Percentiles rank a stretch among this genome's conserved stretches.
phyloP scores from a whole-genome alignment of 2,797 vertebrate genomes.

The Lophius americanus region DNA sequence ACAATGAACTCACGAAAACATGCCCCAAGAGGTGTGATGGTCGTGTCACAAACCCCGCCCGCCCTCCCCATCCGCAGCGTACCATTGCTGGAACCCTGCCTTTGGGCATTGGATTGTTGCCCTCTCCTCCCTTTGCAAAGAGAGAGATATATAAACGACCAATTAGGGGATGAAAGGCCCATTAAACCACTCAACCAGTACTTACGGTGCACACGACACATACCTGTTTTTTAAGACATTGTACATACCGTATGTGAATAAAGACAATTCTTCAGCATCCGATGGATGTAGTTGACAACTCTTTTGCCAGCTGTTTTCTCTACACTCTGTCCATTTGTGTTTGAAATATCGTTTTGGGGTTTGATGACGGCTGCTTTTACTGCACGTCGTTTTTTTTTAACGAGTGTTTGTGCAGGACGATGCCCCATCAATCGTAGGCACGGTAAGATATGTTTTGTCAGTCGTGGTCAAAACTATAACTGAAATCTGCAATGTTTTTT shows the following conservation, averaged over 20 bases:
- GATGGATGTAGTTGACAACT: not conserved
- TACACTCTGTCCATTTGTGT: not conserved
- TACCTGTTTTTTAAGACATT: constrained; percentile 3
- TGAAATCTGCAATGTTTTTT: not conserved
- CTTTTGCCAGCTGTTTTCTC: not conserved
- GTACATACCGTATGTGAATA: not conserved
- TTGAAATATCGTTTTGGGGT: not conserved
- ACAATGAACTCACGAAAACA: constrained; percentile 76
- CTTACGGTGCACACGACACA: constrained; percentile 9
- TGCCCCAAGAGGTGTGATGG: constrained; percentile 68
- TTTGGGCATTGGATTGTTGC: constrained; percentile 77
- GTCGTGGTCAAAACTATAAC: too few relatives aligned
- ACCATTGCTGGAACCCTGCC: constrained; percentile 83
- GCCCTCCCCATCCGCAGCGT: constrained; percentile 72
- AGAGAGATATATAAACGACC: constrained; percentile 57
- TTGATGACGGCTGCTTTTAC: not conserved
- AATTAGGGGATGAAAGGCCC: constrained; percentile 60
- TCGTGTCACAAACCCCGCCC: constrained; percentile 65
- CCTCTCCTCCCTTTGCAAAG: constrained; percentile 82
- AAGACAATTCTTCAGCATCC: not conserved
- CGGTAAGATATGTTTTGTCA: not conserved
- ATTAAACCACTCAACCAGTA: constrained; percentile 3
- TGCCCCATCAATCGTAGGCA: not conserved
- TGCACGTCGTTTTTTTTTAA: not conserved
- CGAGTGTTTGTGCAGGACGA: not conserved